These are phyloP conservation scores for Protophormia terraenovae DNA, from an alignment of 2,888 invertebrate species.

Conservation along the genomic window DNA sequence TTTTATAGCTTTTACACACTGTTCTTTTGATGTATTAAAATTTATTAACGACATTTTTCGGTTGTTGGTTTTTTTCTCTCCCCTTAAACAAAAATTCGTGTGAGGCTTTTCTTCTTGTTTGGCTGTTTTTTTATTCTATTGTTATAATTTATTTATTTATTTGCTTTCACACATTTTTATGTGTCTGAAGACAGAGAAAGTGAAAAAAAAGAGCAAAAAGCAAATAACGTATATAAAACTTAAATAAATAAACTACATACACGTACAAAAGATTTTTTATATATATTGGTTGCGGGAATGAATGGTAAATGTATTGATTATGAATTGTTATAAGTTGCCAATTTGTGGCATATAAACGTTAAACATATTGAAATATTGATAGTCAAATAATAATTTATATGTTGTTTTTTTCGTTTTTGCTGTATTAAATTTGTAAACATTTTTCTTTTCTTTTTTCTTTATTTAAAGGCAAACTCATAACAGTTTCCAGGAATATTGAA, in stretches of 20 bases:
- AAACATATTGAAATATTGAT: background rate
- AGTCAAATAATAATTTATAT: background rate
- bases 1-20: background rate
- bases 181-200: background rate
- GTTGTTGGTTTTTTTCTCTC: background rate
- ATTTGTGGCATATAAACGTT: slow-evolving; percentile 3
- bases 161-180: background rate
- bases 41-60: background rate
- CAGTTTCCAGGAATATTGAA: no score
- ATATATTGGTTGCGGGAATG: background rate
- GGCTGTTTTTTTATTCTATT: background rate
- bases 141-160: slow-evolving; percentile 35
- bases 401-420: background rate
- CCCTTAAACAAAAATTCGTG: background rate
- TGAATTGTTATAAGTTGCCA: background rate
- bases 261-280: background rate
- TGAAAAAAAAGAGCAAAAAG: background rate
- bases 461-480: no score
- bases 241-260: slow-evolving; percentile 3
- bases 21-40: background rate
- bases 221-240: background rate
- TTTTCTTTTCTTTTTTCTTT: no score
- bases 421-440: background rate
- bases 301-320: background rate
- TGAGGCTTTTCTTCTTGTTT: background rate